Evolutionary conservation across 2,888 invertebrate species (phyloP).

Genomic region (Cabera pusaria): DNA sequence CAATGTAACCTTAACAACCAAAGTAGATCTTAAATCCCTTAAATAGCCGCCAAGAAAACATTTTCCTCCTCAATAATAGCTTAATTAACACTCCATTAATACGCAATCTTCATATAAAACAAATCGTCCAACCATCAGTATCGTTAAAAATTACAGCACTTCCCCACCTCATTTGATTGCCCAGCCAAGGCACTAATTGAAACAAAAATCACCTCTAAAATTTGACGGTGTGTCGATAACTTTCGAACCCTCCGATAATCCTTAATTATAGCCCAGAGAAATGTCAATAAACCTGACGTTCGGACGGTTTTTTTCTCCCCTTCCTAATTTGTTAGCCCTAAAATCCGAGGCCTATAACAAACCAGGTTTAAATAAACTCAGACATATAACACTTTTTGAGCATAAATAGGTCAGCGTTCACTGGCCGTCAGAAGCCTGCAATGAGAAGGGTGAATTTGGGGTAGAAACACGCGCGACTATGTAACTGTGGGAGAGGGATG

Average conservation of each 20-base stretch:
- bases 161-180: conserved; percentile 40
- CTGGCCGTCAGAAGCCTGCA: conserved; percentile 57
- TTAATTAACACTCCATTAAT: conserved; percentile 23
- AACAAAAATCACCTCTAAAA: conserved; percentile 64
- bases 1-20: too few species aligned
- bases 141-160: conserved; percentile 31
- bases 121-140: conserved; percentile 13
- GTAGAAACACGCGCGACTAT: conserved; percentile 62
- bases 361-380: conserved; percentile 40
- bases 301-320: conserved; percentile 68
- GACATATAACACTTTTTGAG: conserved; percentile 17
- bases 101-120: conserved; percentile 18
- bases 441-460: conserved; percentile 70
- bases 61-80: conserved; percentile 16
- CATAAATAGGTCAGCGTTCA: conserved; percentile 37
- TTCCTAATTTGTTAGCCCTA: conserved; percentile 77
- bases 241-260: conserved; percentile 60
- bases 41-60: conserved; percentile 8
- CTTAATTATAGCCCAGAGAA: conserved; percentile 76
- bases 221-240: conserved; percentile 69
- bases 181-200: conserved; percentile 55
- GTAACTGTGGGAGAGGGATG: conserved; percentile 51
- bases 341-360: conserved; percentile 64
- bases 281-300: conserved; percentile 79
- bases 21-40: too few species aligned